Evolutionary conservation across 2,113 vertebrate species (phyloP).

Genomic region (Leptobrachium ailaonicum): DNA sequence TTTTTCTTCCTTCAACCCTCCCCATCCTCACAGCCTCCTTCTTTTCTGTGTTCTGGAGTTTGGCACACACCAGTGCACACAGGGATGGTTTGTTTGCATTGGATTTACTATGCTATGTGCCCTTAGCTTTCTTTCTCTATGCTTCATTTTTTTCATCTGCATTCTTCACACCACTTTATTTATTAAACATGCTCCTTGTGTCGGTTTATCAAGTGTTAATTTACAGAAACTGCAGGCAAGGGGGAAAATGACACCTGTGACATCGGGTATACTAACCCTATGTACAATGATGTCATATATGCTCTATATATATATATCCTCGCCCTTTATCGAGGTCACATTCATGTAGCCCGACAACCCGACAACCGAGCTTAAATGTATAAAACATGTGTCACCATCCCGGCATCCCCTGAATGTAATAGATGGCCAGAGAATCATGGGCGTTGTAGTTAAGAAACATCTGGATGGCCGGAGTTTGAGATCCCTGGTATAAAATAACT

Average conservation of each 20-base stretch:
- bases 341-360: no score
- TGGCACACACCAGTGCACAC: constrained; percentile 39
- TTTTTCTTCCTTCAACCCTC: constrained; percentile 17
- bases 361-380: no score
- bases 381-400: no score
- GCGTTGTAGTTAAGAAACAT: no score
- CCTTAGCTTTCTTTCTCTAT: not conserved
- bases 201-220: not conserved
- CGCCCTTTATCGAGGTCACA: no score
- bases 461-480: no score
- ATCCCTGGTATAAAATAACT: no score
- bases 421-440: no score
- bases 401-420: no score
- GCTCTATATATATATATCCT: no score
- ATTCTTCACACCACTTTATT: constrained; percentile 10
- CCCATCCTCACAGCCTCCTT: not conserved
- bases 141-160: not conserved
- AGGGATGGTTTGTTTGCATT: constrained; percentile 48
- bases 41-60: constrained; percentile 18
- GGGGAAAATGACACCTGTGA: not conserved
- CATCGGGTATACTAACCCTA: not conserved
- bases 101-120: constrained; percentile 49
- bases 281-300: not conserved
- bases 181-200: not conserved
- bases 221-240: not conserved